These are phyloP conservation scores for Sminthurides bifidus DNA, from an alignment of 1,140 invertebrate species.

Conservation along the genomic window DNA sequence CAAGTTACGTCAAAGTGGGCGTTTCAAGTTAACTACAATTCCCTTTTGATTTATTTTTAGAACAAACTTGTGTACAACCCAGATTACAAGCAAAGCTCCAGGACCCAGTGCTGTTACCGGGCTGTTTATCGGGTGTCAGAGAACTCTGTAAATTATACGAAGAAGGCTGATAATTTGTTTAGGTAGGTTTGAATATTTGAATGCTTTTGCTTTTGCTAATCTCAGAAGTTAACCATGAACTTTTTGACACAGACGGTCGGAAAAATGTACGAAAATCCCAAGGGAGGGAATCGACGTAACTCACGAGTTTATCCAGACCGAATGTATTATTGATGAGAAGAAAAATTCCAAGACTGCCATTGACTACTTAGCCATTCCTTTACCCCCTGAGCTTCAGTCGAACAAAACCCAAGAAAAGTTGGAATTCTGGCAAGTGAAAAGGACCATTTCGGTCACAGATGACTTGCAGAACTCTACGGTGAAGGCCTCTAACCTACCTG, in stretches of 20 bases:
- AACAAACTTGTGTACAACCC: background rate
- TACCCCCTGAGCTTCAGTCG: constrained; percentile 4
- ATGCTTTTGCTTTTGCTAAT: no score
- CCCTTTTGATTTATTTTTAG: background rate
- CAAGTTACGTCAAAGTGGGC: background rate
- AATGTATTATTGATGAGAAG: constrained; percentile 14
- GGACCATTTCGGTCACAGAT: background rate
- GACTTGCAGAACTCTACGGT: no score
- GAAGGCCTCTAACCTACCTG: no score
- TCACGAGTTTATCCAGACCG: constrained; percentile 16
- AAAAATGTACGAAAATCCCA: constrained; percentile 15
- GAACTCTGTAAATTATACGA: constrained; percentile 17
- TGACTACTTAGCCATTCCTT: constrained; percentile 9
- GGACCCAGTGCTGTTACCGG: constrained; percentile 23
- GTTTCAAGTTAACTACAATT: background rate
- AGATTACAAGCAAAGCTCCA: constrained; percentile 11
- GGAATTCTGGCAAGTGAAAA: constrained; percentile 10
- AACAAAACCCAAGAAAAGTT: constrained; percentile 8
- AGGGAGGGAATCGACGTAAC: background rate
- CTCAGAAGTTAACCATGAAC: no score
- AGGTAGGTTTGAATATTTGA: constrained; percentile 18
- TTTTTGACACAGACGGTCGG: constrained; percentile 10
- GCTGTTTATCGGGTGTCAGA: constrained; percentile 13
- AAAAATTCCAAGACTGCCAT: background rate
- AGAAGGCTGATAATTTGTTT: constrained; percentile 23